Conservation (phyloP, 2,113 vertebrate genomes). For the Carlito syrichta region DNA sequence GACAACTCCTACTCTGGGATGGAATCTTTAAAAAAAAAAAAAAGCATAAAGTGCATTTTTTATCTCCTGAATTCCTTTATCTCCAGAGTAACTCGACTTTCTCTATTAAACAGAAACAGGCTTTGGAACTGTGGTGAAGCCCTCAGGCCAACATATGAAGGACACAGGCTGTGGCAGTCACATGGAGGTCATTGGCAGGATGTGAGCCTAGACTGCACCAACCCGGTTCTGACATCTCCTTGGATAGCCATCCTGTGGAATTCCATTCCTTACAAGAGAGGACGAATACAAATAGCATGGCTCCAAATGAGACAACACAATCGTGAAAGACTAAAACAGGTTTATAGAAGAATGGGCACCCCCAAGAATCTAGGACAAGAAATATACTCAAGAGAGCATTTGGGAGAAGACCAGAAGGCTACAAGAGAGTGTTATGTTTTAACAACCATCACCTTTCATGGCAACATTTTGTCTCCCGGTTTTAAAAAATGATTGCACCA, state of each 20-base stretch:
- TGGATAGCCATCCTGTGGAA: constrained; percentile 70
- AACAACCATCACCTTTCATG: background rate
- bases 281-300: constrained; percentile 71
- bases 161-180: constrained; percentile 75
- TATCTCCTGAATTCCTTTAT: constrained; percentile 8
- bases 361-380: constrained; percentile 72
- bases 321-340: constrained; percentile 75
- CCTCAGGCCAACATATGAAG: constrained; percentile 71
- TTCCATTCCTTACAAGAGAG: constrained; percentile 69
- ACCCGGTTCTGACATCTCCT: constrained; percentile 76
- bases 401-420: constrained; percentile 73
- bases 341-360: constrained; percentile 71
- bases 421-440: constrained; percentile 38
- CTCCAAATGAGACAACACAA: constrained; percentile 77
- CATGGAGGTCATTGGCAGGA: constrained; percentile 76
- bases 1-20: background rate
- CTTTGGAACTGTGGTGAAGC: constrained; percentile 73
- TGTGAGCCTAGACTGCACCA: constrained; percentile 76
- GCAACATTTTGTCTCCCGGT: background rate
- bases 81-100: background rate
- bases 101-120: constrained; percentile 45
- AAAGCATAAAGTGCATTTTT: constrained; percentile 11
- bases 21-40: constrained; percentile 13
- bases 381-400: constrained; percentile 72
- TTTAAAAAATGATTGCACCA: background rate